Conservation (phyloP, 2,888 invertebrate species). For the Pandemis heparana region DNA sequence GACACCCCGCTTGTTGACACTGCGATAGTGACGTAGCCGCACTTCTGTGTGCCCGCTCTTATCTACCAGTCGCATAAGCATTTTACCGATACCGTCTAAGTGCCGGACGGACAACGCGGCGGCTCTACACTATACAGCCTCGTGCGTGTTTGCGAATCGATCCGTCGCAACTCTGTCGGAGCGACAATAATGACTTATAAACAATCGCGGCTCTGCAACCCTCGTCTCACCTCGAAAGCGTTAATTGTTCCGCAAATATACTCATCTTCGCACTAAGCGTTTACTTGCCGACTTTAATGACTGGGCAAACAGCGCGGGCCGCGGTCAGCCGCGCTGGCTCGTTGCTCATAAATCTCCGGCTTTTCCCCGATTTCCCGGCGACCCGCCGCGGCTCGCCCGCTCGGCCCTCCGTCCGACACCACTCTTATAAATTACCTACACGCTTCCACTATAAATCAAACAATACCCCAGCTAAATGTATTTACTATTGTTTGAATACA, state of each 20-base stretch:
- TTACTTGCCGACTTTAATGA: conserved; percentile 83
- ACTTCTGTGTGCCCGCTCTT: conserved; percentile 71
- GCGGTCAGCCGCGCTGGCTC: conserved; percentile 72
- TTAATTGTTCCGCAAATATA: conserved; percentile 84
- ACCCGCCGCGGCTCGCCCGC: conserved; percentile 62
- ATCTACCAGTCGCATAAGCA: conserved; percentile 72
- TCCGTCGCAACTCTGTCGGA: conserved; percentile 37
- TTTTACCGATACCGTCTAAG: conserved; percentile 61
- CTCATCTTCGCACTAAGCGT: conserved; percentile 83
- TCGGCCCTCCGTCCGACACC: conserved; percentile 53
- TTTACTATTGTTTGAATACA: conserved; percentile 84
- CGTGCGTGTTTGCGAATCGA: conserved; percentile 43
- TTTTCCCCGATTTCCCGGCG: conserved; percentile 83
- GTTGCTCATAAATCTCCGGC: conserved; percentile 81
- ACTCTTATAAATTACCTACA: conserved; percentile 85
- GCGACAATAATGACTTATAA: conserved; percentile 65
- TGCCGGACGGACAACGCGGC: conserved; percentile 57
- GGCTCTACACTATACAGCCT: conserved; percentile 43
- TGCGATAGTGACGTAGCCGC: conserved; percentile 73
- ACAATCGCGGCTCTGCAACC: conserved; percentile 71
- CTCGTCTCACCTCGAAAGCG: conserved; percentile 81
- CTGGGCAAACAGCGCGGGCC: conserved; percentile 75
- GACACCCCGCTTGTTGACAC: conserved; percentile 79
- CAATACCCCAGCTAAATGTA: conserved; percentile 81
- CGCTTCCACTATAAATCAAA: conserved; percentile 83